Evolutionary conservation across 2,113 vertebrate genomes (phyloP).

Genomic region (Myrmecophaga tridactyla): DNA sequence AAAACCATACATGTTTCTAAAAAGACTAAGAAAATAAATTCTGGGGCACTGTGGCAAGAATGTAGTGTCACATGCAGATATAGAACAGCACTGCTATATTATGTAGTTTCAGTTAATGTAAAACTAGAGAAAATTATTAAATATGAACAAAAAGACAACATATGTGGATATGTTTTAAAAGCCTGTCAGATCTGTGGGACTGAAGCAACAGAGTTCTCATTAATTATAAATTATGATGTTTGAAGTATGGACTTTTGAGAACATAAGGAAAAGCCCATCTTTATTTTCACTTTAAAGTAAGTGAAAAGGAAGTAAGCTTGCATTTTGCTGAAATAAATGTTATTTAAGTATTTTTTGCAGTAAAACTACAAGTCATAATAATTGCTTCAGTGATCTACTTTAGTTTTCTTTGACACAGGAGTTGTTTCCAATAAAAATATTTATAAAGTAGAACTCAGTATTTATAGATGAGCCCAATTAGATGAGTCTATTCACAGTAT

Average conservation of each 20-base stretch:
- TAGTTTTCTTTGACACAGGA: constrained; percentile 11
- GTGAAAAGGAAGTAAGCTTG: not conserved
- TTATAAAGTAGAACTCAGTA: not conserved
- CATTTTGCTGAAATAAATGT: not conserved
- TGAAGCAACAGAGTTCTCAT: not conserved
- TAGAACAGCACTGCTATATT: not conserved
- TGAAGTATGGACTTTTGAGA: not conserved
- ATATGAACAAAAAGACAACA: not conserved
- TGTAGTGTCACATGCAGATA: not conserved
- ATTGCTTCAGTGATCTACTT: constrained; percentile 5
- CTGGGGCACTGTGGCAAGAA: not conserved
- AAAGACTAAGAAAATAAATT: not conserved
- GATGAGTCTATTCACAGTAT: constrained; percentile 19
- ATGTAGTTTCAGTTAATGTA: not conserved
- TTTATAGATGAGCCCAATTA: not conserved
- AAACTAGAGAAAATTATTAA: not conserved
- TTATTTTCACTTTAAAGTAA: not conserved
- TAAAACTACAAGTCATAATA: constrained; percentile 34
- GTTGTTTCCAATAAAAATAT: constrained; percentile 40
- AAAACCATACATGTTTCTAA: not conserved
- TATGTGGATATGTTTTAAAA: not conserved
- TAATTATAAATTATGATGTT: not conserved
- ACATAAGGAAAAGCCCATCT: not conserved
- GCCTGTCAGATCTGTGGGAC: not conserved
- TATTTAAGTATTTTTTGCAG: not conserved